phyloP scores from a whole-genome alignment of 2,888 invertebrate genomes.

The Cistogaster globosa region DNA sequence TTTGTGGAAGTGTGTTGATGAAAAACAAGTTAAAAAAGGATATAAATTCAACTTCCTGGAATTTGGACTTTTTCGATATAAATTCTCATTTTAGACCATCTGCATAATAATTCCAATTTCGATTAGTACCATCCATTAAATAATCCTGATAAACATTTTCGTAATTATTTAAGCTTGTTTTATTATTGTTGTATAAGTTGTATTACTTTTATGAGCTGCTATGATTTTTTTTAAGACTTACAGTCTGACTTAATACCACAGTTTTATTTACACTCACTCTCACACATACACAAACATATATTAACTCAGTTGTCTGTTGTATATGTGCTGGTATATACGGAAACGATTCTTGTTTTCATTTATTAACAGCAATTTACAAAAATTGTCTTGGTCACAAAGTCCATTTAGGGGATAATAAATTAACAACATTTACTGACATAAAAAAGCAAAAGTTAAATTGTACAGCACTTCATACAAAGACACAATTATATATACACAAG shows the following conservation, averaged over 20 bases:
- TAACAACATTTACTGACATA: conserved; percentile 66
- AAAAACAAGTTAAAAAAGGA: too few relatives aligned
- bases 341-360: conserved; percentile 12
- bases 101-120: too few relatives aligned
- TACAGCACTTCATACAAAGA: neutral
- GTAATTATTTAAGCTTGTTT: neutral
- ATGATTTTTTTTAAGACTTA: conserved; percentile 23
- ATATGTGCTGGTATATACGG: neutral
- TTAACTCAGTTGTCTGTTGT: neutral
- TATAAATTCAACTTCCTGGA: too few relatives aligned
- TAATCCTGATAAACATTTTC: neutral
- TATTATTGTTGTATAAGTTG: neutral
- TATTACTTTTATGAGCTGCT: conserved; percentile 33
- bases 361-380: conserved; percentile 25
- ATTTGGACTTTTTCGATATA: too few relatives aligned
- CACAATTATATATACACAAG: neutral
- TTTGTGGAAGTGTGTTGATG: too few relatives aligned
- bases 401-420: conserved; percentile 78
- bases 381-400: conserved; percentile 73
- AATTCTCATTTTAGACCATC: too few relatives aligned
- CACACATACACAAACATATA: neutral
- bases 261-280: neutral
- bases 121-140: too few relatives aligned
- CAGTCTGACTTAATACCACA: conserved; percentile 12
- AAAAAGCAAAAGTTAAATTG: conserved; percentile 39